A percentile compares a stretch with the other conserved stretches of the same genome.
Evolutionary conservation across 2,888 invertebrate species (phyloP).

Genomic region (Amblyjoppa fuscipennis): DNA sequence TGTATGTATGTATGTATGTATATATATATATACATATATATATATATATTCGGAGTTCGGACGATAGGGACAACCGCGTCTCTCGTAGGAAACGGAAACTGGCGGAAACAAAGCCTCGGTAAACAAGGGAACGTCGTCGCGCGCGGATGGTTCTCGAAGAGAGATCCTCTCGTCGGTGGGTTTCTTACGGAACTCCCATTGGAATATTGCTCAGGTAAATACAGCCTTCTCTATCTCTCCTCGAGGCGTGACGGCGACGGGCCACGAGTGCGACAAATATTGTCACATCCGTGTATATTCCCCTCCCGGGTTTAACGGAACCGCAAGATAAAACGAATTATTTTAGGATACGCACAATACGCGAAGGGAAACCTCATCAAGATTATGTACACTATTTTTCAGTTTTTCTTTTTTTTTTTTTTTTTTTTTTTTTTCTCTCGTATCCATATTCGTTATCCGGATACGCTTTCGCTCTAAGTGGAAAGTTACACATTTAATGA

Average conservation of each 20-base stretch:
- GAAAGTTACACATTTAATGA: slow-evolving; percentile 59
- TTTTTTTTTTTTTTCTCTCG: slow-evolving; percentile 19
- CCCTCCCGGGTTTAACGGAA: slow-evolving; percentile 4
- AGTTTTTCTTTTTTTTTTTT: neutral
- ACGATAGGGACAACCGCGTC: slow-evolving; percentile 28
- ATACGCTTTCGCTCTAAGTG: slow-evolving; percentile 57
- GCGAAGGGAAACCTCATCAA: slow-evolving; percentile 30
- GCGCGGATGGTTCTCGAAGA: slow-evolving; percentile 12
- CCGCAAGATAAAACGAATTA: slow-evolving; percentile 25
- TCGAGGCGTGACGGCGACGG: slow-evolving; percentile 59
- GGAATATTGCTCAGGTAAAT: slow-evolving; percentile 82
- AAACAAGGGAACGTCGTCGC: slow-evolving; percentile 74
- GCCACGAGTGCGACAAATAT: slow-evolving; percentile 52
- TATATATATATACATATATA: neutral
- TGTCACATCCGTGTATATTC: slow-evolving; percentile 51
- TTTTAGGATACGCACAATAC: slow-evolving; percentile 11
- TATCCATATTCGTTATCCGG: slow-evolving; percentile 38
- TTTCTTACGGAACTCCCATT: slow-evolving; percentile 70
- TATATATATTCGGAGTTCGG: neutral
- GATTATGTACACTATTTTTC: slow-evolving; percentile 28
- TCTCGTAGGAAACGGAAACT: slow-evolving; percentile 84
- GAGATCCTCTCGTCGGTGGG: slow-evolving; percentile 28
- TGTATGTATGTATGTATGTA: no score
- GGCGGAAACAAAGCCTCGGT: slow-evolving; percentile 84
- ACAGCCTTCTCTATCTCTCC: slow-evolving; percentile 70